Evolutionary conservation across 2,888 invertebrate species (phyloP).

Genomic region (Napeogenes inachia): DNA sequence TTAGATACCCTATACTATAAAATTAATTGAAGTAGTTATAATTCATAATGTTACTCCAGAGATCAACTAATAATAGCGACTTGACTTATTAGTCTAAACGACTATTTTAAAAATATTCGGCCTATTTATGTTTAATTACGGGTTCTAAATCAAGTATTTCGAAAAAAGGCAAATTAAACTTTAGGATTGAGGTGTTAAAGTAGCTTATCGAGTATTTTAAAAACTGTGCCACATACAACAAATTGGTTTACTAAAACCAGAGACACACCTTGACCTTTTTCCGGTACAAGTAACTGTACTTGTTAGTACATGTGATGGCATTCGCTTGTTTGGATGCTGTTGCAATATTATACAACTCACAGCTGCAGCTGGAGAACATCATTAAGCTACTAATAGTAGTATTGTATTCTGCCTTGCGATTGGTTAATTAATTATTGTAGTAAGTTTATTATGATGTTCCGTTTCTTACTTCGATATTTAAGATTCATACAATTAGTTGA

Average conservation of each 20-base stretch:
- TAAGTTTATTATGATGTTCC: too few relatives aligned
- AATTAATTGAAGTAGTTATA: too few relatives aligned
- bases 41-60: background rate
- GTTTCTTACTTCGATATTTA: too few relatives aligned
- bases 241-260: background rate
- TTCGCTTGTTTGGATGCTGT: background rate
- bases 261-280: slow-evolving; percentile 3
- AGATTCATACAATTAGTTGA: too few relatives aligned
- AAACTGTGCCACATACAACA: background rate
- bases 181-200: background rate
- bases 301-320: background rate
- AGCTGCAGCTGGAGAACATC: too few relatives aligned
- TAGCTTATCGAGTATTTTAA: background rate
- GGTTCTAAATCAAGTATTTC: background rate
- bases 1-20: too few relatives aligned
- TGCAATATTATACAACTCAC: background rate
- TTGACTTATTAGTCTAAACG: background rate
- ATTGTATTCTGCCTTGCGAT: too few relatives aligned
- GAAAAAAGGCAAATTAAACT: background rate
- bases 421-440: too few relatives aligned
- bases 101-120: background rate
- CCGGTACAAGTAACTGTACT: slow-evolving; percentile 1
- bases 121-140: background rate
- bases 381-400: too few relatives aligned
- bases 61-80: background rate